A percentile compares a stretch with the other conserved stretches of the same genome.
phyloP scores from a whole-genome alignment of 2,113 vertebrate genomes.

The Oncorhynchus gorbuscha region DNA sequence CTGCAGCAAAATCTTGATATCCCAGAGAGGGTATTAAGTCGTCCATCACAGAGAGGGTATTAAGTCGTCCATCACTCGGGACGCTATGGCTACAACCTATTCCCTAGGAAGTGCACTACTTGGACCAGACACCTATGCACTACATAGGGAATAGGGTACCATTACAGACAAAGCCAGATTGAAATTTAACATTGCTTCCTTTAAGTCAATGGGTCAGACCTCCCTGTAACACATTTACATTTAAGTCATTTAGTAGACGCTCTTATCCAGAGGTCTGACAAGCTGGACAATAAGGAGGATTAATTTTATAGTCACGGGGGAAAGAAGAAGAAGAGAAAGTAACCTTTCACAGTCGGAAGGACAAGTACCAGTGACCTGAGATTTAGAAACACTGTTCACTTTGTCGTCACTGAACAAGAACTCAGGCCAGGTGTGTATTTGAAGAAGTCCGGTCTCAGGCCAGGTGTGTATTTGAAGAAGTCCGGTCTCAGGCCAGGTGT shows the following conservation, averaged over 20 bases:
- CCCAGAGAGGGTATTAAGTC: slow-evolving; percentile 48
- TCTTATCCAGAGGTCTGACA: too few relatives aligned
- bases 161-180: background rate
- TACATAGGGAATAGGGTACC: too few relatives aligned
- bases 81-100: background rate
- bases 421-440: background rate
- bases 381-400: slow-evolving; percentile 7
- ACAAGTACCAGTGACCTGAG: slow-evolving; percentile 28
- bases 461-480: too few relatives aligned
- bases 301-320: background rate
- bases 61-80: slow-evolving; percentile 17
- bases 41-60: slow-evolving; percentile 39
- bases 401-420: slow-evolving; percentile 1
- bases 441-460: background rate
- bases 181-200: slow-evolving; percentile 9
- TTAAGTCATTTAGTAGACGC: too few relatives aligned
- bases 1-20: slow-evolving; percentile 31
- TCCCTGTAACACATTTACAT: slow-evolving; percentile 3
- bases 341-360: slow-evolving; percentile 19
- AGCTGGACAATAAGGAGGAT: background rate
- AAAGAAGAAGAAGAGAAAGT: background rate
- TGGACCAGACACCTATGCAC: too few relatives aligned
- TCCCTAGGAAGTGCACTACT: background rate
- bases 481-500: background rate
- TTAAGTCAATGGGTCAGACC: slow-evolving; percentile 15